These are phyloP conservation scores for Drosophila takahashii DNA, from an alignment of 1,140 invertebrate species.

Conservation along the genomic window DNA sequence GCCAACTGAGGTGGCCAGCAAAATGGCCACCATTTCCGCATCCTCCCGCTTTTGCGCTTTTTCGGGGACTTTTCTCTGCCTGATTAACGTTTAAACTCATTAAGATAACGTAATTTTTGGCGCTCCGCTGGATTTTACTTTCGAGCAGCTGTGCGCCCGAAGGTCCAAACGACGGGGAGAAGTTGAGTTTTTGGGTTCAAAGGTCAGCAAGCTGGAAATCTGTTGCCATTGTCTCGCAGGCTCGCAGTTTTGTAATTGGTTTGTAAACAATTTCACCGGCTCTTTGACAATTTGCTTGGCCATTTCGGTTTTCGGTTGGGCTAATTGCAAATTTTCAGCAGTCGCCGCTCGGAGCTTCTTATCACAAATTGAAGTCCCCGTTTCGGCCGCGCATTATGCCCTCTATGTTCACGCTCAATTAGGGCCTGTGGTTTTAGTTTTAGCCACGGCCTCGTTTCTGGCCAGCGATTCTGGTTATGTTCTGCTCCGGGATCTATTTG, in stretches of 20 bases:
- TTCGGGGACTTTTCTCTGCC: conserved; percentile 33
- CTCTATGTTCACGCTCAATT: conserved; percentile 68
- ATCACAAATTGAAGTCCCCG: conserved; percentile 53
- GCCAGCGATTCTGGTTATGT: conserved; percentile 22
- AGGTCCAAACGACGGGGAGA: conserved; percentile 10
- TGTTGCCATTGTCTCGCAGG: conserved; percentile 64
- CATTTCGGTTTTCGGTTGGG: conserved; percentile 49
- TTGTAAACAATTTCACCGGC: conserved; percentile 76
- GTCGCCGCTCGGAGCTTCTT: conserved; percentile 38
- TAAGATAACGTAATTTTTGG: conserved; percentile 83
- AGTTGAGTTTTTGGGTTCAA: conserved; percentile 39
- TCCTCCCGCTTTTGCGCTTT: conserved; percentile 1
- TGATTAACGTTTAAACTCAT: conserved; percentile 83
- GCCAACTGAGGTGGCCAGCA: conserved; percentile 50
- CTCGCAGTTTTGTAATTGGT: conserved; percentile 65
- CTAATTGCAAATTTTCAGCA: conserved; percentile 60
- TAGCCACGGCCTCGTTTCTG: conserved; percentile 10
- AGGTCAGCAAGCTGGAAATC: conserved; percentile 69
- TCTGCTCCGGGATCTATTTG: conserved; percentile 21
- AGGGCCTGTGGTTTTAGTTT: conserved; percentile 44
- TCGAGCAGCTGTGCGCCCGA: conserved; percentile 58
- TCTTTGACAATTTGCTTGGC: conserved; percentile 70
- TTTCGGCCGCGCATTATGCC: conserved; percentile 38
- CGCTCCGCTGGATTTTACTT: conserved; percentile 67
- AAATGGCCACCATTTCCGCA: conserved; percentile 70